phyloP scores from a whole-genome alignment of 2,113 vertebrate species.

The Tachysurus fulvidraco region DNA sequence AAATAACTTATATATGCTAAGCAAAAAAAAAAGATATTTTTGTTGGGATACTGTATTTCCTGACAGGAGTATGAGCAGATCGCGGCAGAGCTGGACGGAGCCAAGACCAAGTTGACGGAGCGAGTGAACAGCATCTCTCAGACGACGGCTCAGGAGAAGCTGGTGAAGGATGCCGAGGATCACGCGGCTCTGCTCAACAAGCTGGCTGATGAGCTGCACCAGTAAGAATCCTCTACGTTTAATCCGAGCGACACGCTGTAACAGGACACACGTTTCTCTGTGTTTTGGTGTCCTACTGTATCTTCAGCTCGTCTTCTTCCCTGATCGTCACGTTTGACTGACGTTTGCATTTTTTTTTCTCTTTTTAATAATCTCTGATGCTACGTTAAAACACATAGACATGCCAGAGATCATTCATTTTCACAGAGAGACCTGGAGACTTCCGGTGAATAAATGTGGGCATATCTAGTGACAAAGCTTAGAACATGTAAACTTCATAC shows the following conservation, averaged over 20 bases:
- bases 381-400: too few species aligned
- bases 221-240: slow-evolving; percentile 71
- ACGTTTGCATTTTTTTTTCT: too few species aligned
- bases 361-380: too few species aligned
- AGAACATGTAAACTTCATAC: too few species aligned
- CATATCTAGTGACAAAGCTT: too few species aligned
- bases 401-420: too few species aligned
- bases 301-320: neutral
- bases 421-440: too few species aligned
- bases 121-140: slow-evolving; percentile 77
- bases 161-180: slow-evolving; percentile 83
- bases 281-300: too few species aligned
- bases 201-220: slow-evolving; percentile 81
- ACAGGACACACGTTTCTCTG: neutral
- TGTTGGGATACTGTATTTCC: neutral
- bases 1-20: too few species aligned
- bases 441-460: too few species aligned
- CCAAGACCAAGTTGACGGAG: slow-evolving; percentile 80
- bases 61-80: slow-evolving; percentile 84
- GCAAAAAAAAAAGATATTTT: too few species aligned
- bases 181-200: slow-evolving; percentile 78
- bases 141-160: slow-evolving; percentile 73
- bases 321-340: neutral
- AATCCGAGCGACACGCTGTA: neutral
- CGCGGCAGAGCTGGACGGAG: slow-evolving; percentile 82